Evolutionary conservation across 1,140 invertebrate genomes (phyloP).

Genomic region (Aphelenchoides fujianensis): DNA sequence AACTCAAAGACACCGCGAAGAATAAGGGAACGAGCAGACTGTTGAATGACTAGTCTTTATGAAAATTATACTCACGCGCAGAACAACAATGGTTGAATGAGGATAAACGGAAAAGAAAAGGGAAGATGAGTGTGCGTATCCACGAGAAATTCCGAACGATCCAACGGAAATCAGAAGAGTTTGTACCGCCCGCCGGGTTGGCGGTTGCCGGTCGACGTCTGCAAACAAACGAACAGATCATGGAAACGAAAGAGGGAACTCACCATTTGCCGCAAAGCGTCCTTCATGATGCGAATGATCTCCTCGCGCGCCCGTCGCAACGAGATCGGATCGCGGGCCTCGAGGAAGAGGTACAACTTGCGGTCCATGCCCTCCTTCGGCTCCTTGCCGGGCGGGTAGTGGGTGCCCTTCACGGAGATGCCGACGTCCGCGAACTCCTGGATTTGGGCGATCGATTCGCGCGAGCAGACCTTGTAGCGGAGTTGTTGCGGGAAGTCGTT

Average conservation of each 20-base stretch:
- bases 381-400: constrained; percentile 80
- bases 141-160: too few relatives aligned
- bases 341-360: constrained; percentile 96
- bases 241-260: not conserved
- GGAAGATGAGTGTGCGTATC: too few relatives aligned
- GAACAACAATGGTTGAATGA: too few relatives aligned
- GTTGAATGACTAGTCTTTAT: too few relatives aligned
- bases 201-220: not conserved
- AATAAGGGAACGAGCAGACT: too few relatives aligned
- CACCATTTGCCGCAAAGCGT: constrained; percentile 66
- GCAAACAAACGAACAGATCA: not conserved
- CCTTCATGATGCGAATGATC: constrained; percentile 93
- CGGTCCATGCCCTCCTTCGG: constrained; percentile 79
- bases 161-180: not conserved
- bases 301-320: constrained; percentile 97
- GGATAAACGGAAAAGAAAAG: too few relatives aligned
- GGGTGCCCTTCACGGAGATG: constrained; percentile 95
- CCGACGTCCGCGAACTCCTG: constrained; percentile 89
- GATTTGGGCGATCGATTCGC: constrained; percentile 67
- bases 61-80: too few relatives aligned
- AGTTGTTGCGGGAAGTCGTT: constrained; percentile 99
- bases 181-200: not conserved
- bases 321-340: constrained; percentile 91
- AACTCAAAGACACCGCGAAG: too few relatives aligned
- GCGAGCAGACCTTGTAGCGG: constrained; percentile 94